Evolutionary conservation across 2,797 vertebrate species (phyloP).

Genomic region (Lagocephalus sceleratus): DNA sequence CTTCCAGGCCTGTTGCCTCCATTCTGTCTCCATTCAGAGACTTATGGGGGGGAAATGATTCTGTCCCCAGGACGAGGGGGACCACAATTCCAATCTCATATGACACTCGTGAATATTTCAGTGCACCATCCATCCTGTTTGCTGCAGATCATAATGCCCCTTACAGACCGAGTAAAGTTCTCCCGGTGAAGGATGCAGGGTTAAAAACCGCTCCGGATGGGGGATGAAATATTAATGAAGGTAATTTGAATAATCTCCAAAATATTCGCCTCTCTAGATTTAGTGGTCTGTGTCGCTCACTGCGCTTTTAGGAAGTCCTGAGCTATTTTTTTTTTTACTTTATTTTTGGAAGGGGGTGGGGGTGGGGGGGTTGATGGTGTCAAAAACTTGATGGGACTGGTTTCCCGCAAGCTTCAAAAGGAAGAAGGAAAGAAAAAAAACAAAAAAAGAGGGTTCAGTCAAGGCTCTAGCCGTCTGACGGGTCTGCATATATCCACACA

Average conservation of each 20-base stretch:
- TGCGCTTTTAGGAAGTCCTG: conserved; percentile 49
- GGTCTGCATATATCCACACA: conserved; percentile 17
- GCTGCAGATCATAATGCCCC: conserved; percentile 44
- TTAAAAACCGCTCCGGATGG: conserved; percentile 66
- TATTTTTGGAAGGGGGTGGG: conserved; percentile 33
- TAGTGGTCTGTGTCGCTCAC: conserved; percentile 50
- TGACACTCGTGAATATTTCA: conserved; percentile 63
- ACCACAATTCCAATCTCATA: conserved; percentile 52
- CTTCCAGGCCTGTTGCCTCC: conserved; percentile 30
- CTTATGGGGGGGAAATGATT: conserved; percentile 43
- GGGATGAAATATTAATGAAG: conserved; percentile 73
- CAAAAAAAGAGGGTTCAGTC: conserved; percentile 15
- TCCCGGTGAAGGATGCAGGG: conserved; percentile 52
- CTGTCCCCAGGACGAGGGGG: conserved; percentile 52
- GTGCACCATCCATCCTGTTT: conserved; percentile 29
- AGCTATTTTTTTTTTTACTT: too few relatives aligned
- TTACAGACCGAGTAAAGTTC: conserved; percentile 30
- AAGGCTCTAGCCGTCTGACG: conserved; percentile 32
- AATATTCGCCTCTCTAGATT: conserved; percentile 58
- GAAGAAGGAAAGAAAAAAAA: conserved; percentile 32
- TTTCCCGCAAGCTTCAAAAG: conserved; percentile 28
- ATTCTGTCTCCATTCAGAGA: conserved; percentile 44
- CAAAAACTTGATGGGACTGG: conserved; percentile 27
- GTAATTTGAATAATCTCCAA: conserved; percentile 71
- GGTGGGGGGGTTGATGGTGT: conserved; percentile 22